Conservation (phyloP, 1,140 invertebrate genomes). For the Halesus radiatus region DNA sequence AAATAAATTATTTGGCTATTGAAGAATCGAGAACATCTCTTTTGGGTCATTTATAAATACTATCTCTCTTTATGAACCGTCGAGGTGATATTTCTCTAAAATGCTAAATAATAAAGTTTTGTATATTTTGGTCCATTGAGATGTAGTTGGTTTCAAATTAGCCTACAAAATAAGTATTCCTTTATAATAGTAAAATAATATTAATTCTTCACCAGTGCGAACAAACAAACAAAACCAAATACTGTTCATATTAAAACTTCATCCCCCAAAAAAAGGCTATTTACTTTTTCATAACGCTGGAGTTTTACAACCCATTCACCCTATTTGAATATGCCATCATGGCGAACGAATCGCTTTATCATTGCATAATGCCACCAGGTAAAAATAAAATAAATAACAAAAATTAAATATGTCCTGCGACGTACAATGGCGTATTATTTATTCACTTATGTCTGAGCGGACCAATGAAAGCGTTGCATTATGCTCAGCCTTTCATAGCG, state of each 20-base stretch:
- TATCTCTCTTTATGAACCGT: no score
- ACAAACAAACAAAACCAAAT: not conserved
- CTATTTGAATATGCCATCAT: constrained; percentile 28
- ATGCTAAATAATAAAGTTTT: no score
- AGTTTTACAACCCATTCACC: not conserved
- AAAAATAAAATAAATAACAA: constrained; percentile 32
- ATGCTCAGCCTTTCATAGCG: not conserved
- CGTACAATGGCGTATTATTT: constrained; percentile 9
- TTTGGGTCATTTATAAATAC: no score
- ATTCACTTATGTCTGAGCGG: constrained; percentile 14
- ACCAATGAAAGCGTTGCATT: constrained; percentile 38
- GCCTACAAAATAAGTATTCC: not conserved
- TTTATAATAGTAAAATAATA: not conserved
- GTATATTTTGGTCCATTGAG: no score
- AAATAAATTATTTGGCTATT: no score
- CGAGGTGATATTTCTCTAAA: no score
- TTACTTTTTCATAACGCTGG: not conserved
- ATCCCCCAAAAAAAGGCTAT: not conserved
- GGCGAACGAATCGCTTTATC: constrained; percentile 18
- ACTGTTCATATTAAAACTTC: not conserved
- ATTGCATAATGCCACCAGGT: constrained; percentile 37
- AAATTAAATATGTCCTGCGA: not conserved
- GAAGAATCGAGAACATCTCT: no score
- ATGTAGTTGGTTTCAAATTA: no score
- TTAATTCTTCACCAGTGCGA: not conserved